A percentile compares a stretch with the other conserved stretches of the same genome.
These are phyloP conservation scores for Dreissena rostriformis DNA, from an alignment of 1,140 invertebrate genomes.

Conservation along the genomic window DNA sequence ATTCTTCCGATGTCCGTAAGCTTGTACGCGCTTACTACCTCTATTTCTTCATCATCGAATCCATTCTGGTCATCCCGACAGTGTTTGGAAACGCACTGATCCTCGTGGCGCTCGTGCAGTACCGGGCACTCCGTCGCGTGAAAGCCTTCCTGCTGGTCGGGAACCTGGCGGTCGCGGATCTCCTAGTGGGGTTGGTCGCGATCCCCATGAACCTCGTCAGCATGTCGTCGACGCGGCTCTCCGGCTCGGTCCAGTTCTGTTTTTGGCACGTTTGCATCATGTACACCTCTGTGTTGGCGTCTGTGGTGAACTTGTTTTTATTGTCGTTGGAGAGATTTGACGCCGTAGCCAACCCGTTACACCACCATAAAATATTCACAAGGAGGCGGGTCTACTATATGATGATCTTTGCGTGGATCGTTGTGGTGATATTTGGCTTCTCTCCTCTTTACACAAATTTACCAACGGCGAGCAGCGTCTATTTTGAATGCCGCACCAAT, in stretches of 20 bases:
- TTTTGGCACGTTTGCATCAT: not conserved
- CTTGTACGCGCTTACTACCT: too few species aligned
- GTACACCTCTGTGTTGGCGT: not conserved
- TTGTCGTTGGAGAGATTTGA: constrained; percentile 18
- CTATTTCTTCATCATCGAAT: constrained; percentile 2
- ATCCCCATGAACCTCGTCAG: not conserved
- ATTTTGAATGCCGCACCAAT: too few species aligned
- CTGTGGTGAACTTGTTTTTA: constrained; percentile 15
- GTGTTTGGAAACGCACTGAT: constrained; percentile 24
- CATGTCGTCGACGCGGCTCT: not conserved
- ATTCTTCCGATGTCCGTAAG: too few species aligned
- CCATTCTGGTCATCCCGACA: not conserved
- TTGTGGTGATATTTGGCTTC: not conserved
- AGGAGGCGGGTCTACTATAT: not conserved
- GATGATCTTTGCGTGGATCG: constrained; percentile 2
- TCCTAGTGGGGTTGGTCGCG: constrained; percentile 1
- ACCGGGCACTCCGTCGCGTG: not conserved
- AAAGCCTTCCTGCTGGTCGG: not conserved
- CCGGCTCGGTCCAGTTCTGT: not conserved
- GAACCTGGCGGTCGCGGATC: constrained; percentile 9
- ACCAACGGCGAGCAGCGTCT: too few species aligned
- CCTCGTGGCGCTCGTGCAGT: not conserved
- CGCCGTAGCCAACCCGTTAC: not conserved
- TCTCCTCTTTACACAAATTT: not conserved
- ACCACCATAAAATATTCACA: not conserved